Evolutionary conservation across 2,888 invertebrate genomes (phyloP).

Genomic region (Acanthosoma haemorrhoidale): DNA sequence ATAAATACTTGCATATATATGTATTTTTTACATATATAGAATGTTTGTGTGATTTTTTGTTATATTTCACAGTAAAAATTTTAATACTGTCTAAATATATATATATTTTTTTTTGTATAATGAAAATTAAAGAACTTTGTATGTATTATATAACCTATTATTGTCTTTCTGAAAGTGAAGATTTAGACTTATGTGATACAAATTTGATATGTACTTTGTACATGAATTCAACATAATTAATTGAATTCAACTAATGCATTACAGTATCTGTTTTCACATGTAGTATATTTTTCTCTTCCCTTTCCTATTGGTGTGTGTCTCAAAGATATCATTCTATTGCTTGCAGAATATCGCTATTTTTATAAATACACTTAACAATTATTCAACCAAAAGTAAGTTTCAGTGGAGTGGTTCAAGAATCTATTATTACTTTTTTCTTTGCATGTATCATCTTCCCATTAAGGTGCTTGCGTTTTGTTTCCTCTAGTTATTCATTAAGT

Average conservation of each 20-base stretch:
- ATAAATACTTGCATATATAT: conserved; percentile 17
- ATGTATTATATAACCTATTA: conserved; percentile 23
- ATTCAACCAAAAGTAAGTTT: not conserved
- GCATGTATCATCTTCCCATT: not conserved
- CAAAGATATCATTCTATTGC: not conserved
- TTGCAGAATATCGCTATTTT: not conserved
- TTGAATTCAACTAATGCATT: conserved; percentile 26
- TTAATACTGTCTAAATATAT: conserved; percentile 29
- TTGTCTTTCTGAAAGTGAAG: conserved; percentile 28
- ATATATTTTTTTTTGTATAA: conserved; percentile 25
- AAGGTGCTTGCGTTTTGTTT: too few species aligned
- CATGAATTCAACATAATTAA: too few species aligned
- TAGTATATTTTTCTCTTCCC: conserved; percentile 21
- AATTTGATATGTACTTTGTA: conserved; percentile 28
- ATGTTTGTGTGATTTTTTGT: conserved; percentile 26
- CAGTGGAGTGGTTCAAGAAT: not conserved
- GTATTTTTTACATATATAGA: conserved; percentile 22
- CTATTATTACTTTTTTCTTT: not conserved
- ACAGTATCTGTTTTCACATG: conserved; percentile 29
- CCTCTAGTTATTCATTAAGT: too few species aligned
- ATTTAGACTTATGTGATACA: conserved; percentile 27
- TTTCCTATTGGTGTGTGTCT: conserved; percentile 2
- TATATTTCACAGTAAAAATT: conserved; percentile 25
- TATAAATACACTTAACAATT: not conserved
- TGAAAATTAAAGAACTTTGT: conserved; percentile 23